Base-by-base conservation (phyloP, 2,888 invertebrate genomes). In the Tenodera sinensis region DNA sequence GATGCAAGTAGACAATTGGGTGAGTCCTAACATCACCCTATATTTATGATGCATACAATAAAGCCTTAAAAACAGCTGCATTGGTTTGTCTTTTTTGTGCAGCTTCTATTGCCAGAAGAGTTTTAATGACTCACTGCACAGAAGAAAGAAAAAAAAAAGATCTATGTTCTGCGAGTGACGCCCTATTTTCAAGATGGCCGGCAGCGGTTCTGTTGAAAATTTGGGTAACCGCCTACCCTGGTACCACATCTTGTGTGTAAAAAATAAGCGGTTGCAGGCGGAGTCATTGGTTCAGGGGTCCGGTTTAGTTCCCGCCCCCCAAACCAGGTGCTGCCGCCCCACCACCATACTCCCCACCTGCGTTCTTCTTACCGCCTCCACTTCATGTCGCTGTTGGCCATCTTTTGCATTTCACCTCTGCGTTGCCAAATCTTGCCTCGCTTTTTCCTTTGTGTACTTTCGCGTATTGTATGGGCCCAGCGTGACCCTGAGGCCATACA, bases 171-270 rank as follows among this genome's bases (percentile, higher is more conserved):
- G 82, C 7, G 54, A 85, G 89, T 83, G 83, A 71, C 89, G 87
- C 87, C 89, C 89, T 87, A n/a, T 83, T 88, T 89, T 82, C 87
- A 89, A 89, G 89, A 89, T 89, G 89, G 89, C 89, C 71, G 89
- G 15, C 34, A 82, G 47, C 83, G 47, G 83, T 85, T 83, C 28
- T 88, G 83, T n/a, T 30, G 83, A 27, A 28, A 27, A 34, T 71
- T 89, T 89, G 28, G 85, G 85, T 28, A n/a, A 28, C 54, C 85
- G 82, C 88, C 54, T 85, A 81, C 83, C 71, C 28, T 30, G 28
- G 47, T 81, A 34, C 83, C 85, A 82, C 85, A 81, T 88, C 82
- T 82, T 71, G 54, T 71, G 54, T 71, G 25, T 25, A 71, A 71
- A 71, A 71, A 71, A 71, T 71, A 71, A 71, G 25, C 54, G 54